These are phyloP conservation scores for Coccyzus lansbergi DNA, from an alignment of 2,797 vertebrate species.

Conservation along the genomic window DNA sequence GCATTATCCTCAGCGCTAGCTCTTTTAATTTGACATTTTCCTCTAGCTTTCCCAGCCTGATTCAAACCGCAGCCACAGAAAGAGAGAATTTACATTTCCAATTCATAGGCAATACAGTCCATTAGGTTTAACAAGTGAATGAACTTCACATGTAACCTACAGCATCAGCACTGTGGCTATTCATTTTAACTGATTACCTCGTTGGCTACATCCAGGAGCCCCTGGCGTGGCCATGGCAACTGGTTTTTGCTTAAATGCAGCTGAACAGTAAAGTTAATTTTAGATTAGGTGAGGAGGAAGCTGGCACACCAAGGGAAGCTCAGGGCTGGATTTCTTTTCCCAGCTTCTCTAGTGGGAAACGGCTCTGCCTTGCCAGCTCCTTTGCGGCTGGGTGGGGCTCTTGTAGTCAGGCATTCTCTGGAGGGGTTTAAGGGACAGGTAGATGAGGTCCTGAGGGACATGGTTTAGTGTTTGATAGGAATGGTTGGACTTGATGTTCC, in stretches of 20 bases:
- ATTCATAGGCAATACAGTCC: constrained; percentile 50
- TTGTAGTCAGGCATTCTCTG: too few species aligned
- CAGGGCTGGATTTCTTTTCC: neutral
- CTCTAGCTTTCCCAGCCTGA: constrained; percentile 6
- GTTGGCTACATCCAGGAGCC: constrained; percentile 53
- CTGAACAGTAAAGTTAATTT: constrained; percentile 72
- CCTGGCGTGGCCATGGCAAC: constrained; percentile 75
- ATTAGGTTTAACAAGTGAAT: constrained; percentile 70
- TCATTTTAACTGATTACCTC: constrained; percentile 60
- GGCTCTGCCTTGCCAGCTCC: neutral
- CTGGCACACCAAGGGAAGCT: constrained; percentile 45
- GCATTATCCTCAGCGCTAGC: neutral
- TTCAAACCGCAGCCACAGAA: neutral
- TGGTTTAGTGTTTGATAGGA: too few species aligned
- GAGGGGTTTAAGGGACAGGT: too few species aligned
- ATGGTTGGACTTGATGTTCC: too few species aligned
- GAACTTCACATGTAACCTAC: constrained; percentile 57
- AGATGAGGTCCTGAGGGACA: too few species aligned
- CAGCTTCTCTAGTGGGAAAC: neutral
- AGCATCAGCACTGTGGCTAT: constrained; percentile 55
- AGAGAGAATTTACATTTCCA: constrained; percentile 55
- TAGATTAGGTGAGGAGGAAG: constrained; percentile 67
- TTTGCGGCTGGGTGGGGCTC: neutral
- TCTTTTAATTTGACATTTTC: constrained; percentile 38
- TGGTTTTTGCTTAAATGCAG: constrained; percentile 67